phyloP scores from a whole-genome alignment of 1,140 invertebrate species.

The Brachionus rubens region DNA sequence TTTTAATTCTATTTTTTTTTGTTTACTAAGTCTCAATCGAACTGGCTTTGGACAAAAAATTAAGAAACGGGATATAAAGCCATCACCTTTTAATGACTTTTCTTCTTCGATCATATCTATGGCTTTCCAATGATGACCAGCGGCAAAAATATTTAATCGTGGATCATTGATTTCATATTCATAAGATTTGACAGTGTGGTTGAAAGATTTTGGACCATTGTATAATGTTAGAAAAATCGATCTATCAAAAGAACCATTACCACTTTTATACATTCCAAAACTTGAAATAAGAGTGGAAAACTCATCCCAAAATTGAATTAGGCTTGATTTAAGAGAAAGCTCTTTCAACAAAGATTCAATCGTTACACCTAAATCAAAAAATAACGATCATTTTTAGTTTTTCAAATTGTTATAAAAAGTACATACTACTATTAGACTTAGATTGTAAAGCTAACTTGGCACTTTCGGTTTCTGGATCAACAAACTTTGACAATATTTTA shows the following conservation, averaged over 20 bases:
- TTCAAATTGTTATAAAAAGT: no score
- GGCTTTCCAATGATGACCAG: background rate
- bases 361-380: background rate
- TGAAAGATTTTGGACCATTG: background rate
- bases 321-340: background rate
- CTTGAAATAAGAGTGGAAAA: background rate
- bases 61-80: no score
- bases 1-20: no score
- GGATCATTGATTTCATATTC: background rate
- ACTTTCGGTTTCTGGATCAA: no score
- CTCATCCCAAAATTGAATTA: slow-evolving; percentile 8
- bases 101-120: background rate
- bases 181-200: background rate
- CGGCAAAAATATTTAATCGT: no score
- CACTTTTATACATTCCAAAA: slow-evolving; percentile 4
- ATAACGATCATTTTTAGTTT: no score
- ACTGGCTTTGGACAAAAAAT: no score
- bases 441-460: no score
- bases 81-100: background rate
- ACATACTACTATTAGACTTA: no score
- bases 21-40: no score
- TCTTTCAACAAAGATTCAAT: background rate
- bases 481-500: no score
- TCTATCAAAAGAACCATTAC: background rate
- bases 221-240: background rate